These are phyloP conservation scores for Dynastes hyllus DNA, from an alignment of 2,888 invertebrate genomes.

Conservation along the genomic window DNA sequence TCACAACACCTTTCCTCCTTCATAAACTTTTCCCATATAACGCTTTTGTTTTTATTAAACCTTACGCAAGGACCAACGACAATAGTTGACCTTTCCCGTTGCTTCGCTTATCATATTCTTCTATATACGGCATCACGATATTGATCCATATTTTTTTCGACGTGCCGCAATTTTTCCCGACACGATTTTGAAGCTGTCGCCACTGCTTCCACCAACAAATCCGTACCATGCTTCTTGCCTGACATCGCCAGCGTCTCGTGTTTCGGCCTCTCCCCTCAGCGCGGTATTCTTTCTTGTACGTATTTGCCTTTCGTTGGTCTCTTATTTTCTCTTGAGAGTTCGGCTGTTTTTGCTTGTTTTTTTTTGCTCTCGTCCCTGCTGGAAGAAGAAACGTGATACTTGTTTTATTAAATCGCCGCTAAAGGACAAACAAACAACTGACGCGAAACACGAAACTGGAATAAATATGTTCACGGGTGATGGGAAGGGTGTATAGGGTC, in stretches of 20 bases:
- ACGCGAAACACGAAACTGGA: slow-evolving; percentile 12
- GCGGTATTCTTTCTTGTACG: background rate
- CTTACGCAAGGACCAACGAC: slow-evolving; percentile 8
- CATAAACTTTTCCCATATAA: slow-evolving; percentile 35
- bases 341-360: background rate
- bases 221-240: background rate
- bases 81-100: slow-evolving; percentile 17
- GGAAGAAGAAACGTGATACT: slow-evolving; percentile 34
- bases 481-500: background rate
- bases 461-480: background rate
- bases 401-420: slow-evolving; percentile 36
- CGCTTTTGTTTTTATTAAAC: slow-evolving; percentile 43
- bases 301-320: background rate
- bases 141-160: slow-evolving; percentile 31
- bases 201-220: background rate
- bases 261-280: background rate
- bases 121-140: slow-evolving; percentile 14
- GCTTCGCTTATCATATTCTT: background rate
- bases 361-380: background rate
- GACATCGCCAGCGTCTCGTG: background rate
- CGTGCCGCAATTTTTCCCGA: background rate
- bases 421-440: slow-evolving; percentile 3
- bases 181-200: background rate
- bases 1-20: slow-evolving; percentile 19
- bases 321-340: background rate